Evolutionary conservation across 2,888 invertebrate genomes (phyloP), one percentile per base, ranked within the genome.

Genomic region (Papilio protenor): DNA sequence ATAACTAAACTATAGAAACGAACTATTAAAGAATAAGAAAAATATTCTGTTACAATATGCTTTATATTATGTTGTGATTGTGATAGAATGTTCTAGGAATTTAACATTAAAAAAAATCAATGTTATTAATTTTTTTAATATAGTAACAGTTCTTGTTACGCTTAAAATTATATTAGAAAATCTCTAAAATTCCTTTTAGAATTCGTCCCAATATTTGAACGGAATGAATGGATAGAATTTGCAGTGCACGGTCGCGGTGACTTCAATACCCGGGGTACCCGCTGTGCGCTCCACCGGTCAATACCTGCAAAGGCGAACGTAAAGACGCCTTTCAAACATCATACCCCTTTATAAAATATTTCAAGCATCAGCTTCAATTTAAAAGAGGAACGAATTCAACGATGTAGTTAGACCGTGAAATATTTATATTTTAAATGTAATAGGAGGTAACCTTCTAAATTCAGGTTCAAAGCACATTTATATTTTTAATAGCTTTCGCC

Each of bases 271-370:
- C 18, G 40, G 18, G 33, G 27, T 64, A 64, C 27, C 33, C 64
- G 14, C 4, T 4, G 23, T 27, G 14, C 14, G n/a, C 61, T 12
- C 61, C 40, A 10, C 27, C 61, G 61, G 61, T 64, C 61, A 64
- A 64, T 64, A 33, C 33, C 33, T 61, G 27, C 12, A 59, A 59
- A 27, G 23, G 59, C 59, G 59, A 10, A 59, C 59, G 3, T 59
- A 59, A 0, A 27, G 23, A 59, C 59, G 21, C 23, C 23, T 59
- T 59, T 59, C 59, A 59, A 23, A 27, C 23, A 61, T 61, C 61
- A 33, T 33, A 61, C 61, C 16, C 6, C 61, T 61, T 61, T 61
- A 61, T 27, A 61, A 61, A 61, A 61, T 61, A 61, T 61, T 61
- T 33, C 61, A 61, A 61, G 61, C 61, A 16, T 61, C 61, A 61